A percentile compares a stretch with the other conserved stretches of the same genome.
Evolutionary conservation across 2,113 vertebrate genomes (phyloP).

Genomic region (Dicrurus megarhynchus): DNA sequence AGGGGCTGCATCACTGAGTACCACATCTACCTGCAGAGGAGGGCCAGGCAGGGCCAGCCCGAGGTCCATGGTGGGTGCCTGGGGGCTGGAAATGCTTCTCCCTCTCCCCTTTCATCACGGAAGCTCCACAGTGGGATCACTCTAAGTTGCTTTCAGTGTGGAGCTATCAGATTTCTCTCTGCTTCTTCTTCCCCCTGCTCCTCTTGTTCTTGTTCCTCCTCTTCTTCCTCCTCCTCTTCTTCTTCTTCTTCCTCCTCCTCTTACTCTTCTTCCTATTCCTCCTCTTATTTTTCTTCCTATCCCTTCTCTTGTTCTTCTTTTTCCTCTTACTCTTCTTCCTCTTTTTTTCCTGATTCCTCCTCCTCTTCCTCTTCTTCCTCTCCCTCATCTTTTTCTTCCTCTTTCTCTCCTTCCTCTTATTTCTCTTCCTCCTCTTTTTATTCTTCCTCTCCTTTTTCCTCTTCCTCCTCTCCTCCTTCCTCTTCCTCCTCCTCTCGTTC

Average conservation of each 20-base stretch:
- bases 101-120: rapidly evolving
- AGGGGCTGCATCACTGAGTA: constrained; percentile 69
- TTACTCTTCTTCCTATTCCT: not conserved
- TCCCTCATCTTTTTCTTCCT: not conserved
- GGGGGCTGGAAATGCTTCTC: not conserved
- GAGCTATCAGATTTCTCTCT: not conserved
- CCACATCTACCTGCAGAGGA: constrained; percentile 56
- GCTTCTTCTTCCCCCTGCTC: not conserved
- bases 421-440: rapidly evolving
- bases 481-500: not conserved
- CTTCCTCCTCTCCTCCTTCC: not conserved
- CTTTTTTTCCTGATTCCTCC: too few species aligned
- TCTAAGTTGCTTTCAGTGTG: not conserved
- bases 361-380: too few species aligned
- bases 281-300: not conserved
- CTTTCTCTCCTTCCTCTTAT: rapidly evolving
- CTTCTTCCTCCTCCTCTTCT: not conserved
- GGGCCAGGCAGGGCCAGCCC: not conserved
- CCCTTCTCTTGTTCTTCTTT: rapidly evolving
- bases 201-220: not conserved
- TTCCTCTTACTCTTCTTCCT: not conserved
- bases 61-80: not conserved
- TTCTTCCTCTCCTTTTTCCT: not conserved
- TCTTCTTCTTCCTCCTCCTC: not conserved
- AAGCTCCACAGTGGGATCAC: rapidly evolving